Evolutionary conservation across 2,113 vertebrate genomes (phyloP).

Genomic region (Maccullochella peelii): DNA sequence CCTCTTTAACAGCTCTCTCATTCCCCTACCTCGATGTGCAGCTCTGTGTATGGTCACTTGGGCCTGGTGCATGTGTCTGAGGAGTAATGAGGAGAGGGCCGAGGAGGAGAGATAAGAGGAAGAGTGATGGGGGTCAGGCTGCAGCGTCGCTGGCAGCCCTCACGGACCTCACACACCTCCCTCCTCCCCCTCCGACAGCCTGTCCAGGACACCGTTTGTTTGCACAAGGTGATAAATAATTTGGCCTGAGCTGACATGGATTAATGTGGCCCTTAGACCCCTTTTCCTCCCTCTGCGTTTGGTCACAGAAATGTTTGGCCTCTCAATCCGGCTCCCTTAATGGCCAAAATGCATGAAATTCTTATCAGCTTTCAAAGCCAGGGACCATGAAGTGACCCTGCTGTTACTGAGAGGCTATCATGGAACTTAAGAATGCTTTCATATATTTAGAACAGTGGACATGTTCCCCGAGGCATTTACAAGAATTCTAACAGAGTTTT

Average conservation of each 20-base stretch:
- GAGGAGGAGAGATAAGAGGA: constrained; percentile 79
- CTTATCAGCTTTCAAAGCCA: constrained; percentile 66
- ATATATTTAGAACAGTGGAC: constrained; percentile 43
- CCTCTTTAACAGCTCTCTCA: constrained; percentile 53
- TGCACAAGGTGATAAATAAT: constrained; percentile 89
- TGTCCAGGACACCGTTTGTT: constrained; percentile 81
- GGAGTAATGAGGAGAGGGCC: constrained; percentile 77
- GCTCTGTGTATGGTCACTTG: constrained; percentile 54
- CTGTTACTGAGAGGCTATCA: constrained; percentile 45
- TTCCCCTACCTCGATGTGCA: constrained; percentile 42
- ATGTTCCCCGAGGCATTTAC: constrained; percentile 35
- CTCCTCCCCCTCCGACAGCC: constrained; percentile 55
- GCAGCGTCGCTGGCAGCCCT: constrained; percentile 73
- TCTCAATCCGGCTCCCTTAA: constrained; percentile 35
- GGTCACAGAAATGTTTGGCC: constrained; percentile 70
- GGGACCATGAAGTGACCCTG: constrained; percentile 43
- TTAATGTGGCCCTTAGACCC: constrained; percentile 83
- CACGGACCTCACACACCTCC: constrained; percentile 62
- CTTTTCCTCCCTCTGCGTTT: constrained; percentile 75
- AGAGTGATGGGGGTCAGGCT: constrained; percentile 83
- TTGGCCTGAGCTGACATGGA: constrained; percentile 86
- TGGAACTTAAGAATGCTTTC: constrained; percentile 32
- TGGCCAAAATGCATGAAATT: constrained; percentile 66
- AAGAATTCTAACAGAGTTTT: constrained; percentile 33
- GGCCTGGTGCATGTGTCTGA: constrained; percentile 55